Conservation (phyloP, 2,113 vertebrate genomes). For the Phocoena phocoena region DNA sequence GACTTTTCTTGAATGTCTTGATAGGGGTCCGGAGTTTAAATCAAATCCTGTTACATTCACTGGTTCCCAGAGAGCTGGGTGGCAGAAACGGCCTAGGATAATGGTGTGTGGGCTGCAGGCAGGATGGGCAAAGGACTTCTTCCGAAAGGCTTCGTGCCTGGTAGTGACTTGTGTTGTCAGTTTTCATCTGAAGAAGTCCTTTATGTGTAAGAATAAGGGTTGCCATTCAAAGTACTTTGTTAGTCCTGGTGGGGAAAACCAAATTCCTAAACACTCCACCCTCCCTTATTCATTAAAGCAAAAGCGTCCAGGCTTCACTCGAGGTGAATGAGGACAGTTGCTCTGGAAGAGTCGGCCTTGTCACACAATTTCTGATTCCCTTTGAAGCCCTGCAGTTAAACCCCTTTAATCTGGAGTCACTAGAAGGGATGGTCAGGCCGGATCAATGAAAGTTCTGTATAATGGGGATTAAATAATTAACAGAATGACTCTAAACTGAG, state of each 20-base stretch:
- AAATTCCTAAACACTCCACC: background rate
- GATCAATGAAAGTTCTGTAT: constrained; percentile 23
- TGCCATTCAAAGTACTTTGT: background rate
- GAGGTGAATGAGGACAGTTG: background rate
- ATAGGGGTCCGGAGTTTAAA: constrained; percentile 2
- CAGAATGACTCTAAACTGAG: background rate
- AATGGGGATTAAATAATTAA: constrained; percentile 34
- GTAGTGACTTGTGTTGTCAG: background rate
- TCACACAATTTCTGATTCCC: constrained; percentile 26
- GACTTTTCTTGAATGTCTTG: constrained; percentile 20
- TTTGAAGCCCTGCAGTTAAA: background rate
- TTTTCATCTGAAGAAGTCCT: constrained; percentile 22
- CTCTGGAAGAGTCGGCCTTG: background rate
- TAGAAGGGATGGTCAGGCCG: background rate
- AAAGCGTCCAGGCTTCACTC: background rate
- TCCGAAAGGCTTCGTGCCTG: background rate
- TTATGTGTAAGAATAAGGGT: background rate
- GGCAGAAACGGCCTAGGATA: background rate
- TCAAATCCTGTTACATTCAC: background rate
- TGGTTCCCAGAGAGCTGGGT: background rate
- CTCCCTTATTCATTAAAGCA: constrained; percentile 12
- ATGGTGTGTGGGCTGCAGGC: background rate
- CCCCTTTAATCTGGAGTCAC: constrained; percentile 18
- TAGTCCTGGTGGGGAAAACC: background rate
- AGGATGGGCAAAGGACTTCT: background rate